Conservation (phyloP, 2,888 invertebrate species). For the Tipula helvola region DNA sequence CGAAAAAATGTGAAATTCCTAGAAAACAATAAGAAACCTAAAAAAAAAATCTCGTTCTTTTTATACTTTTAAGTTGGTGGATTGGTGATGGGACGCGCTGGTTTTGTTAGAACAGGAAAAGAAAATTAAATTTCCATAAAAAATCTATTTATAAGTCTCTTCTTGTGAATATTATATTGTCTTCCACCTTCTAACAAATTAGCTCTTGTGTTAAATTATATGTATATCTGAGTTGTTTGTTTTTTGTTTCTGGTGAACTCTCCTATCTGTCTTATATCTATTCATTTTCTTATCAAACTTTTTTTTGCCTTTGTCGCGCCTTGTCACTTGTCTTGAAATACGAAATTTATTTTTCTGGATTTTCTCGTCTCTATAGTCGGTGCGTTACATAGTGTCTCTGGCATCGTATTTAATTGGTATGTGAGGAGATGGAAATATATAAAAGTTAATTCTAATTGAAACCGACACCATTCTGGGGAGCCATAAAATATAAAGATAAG, state of each 20-base stretch:
- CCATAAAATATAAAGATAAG: neutral
- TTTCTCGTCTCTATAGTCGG: neutral
- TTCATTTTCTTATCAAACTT: constrained; percentile 4
- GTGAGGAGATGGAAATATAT: neutral
- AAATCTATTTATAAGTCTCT: constrained; percentile 6
- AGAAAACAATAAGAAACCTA: neutral
- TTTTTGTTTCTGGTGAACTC: neutral
- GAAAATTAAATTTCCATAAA: constrained; percentile 9
- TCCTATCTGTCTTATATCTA: constrained; percentile 6
- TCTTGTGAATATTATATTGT: neutral
- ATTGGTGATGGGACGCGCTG: neutral
- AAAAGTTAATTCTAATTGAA: neutral
- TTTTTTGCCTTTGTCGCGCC: neutral
- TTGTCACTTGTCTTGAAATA: constrained; percentile 7
- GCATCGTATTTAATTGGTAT: neutral
- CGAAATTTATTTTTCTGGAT: neutral
- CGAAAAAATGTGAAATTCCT: neutral
- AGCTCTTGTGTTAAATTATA: constrained; percentile 8
- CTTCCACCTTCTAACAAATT: neutral
- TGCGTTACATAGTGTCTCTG: neutral
- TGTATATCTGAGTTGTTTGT: neutral
- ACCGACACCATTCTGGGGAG: neutral
- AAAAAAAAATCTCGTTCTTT: neutral
- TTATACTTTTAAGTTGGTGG: neutral
- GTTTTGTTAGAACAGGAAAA: neutral